Base-by-base conservation (phyloP, 2,797 vertebrate genomes). In the Prionace glauca region DNA sequence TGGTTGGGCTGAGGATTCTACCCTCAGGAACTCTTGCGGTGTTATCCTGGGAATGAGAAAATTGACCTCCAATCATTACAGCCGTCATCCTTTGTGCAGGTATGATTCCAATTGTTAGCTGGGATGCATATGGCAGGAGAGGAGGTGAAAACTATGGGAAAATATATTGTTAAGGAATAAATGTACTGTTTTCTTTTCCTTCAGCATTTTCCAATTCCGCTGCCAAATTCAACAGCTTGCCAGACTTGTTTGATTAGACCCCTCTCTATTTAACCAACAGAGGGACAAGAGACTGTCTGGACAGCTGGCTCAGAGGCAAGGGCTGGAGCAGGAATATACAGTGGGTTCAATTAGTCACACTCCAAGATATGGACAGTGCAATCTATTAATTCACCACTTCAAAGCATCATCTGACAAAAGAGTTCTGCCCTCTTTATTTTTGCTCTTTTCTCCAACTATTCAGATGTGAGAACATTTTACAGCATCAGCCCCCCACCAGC, bases 161-260 rank as follows among this genome's bases (percentile, higher is more conserved):
- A 18, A 41, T 81, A 81, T 41, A 5, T 81, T 14, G 14, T 16
- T 41, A 81, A 81, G 32, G n/a, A 81, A 81, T 18, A 81, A 81
- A 20, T 36, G 16, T 36, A 12, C 77, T 81, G 3, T 7, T 81
- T 20, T 81, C 32, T 12, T 36, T 81, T 36, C n/a, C n/a, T 81
- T 36, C 12, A 18, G 12, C 14, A 41, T 79, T 81, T 81, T 41
- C 77, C 77, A 18, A n/a, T 41, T 81, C n/a, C 41, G n/a, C 77
- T 41, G n/a, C 77, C 77, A 81, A 36, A n/a, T 81, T 41, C 77
- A 3, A 36, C n/a, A 81, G 32, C 16, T 81, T 81, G 77, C 77
- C 77, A 81, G n/a, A 41, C n/a, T 81, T 81, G n/a, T 81, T 81
- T 81, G n/a, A 81, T 81, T 81, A 81, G n/a, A 81, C n/a, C n/a